Conservation (phyloP, 2,888 invertebrate genomes). For the Catocala sponsa region DNA sequence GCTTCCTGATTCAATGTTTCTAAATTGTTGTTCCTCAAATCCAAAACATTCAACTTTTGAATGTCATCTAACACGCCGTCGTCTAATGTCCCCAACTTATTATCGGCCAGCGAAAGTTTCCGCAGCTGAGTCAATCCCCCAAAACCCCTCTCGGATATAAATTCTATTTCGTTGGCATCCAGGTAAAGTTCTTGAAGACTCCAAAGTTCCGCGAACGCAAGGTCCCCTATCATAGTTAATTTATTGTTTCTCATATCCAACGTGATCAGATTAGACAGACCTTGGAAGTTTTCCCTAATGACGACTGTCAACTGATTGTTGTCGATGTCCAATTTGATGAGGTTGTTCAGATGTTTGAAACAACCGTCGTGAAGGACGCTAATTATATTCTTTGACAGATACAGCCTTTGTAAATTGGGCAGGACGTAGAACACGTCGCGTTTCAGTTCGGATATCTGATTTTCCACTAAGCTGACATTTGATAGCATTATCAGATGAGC, state of each 20-base stretch:
- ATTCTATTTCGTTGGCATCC: constrained; percentile 91
- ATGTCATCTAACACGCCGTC: constrained; percentile 92
- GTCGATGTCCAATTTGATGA: constrained; percentile 94
- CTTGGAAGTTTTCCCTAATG: constrained; percentile 93
- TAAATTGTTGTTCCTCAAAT: constrained; percentile 93
- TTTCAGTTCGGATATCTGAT: constrained; percentile 92
- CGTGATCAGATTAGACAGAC: constrained; percentile 91
- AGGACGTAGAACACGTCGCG: constrained; percentile 92
- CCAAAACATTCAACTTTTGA: constrained; percentile 91
- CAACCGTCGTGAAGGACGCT: constrained; percentile 95
- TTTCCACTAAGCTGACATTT: constrained; percentile 92
- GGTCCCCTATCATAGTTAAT: constrained; percentile 93
- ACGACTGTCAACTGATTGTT: constrained; percentile 92
- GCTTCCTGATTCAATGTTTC: constrained; percentile 92
- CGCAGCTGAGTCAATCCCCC: constrained; percentile 92
- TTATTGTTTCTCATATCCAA: constrained; percentile 93
- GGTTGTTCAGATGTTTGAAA: constrained; percentile 91
- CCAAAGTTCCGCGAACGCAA: constrained; percentile 94
- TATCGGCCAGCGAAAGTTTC: constrained; percentile 92
- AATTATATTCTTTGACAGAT: constrained; percentile 95
- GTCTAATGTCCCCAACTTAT: constrained; percentile 91
- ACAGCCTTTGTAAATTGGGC: constrained; percentile 91
- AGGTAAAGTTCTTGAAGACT: constrained; percentile 91
- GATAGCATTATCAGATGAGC: constrained; percentile 92
- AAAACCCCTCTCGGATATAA: constrained; percentile 93